Conservation (phyloP, 2,888 invertebrate species). For the Caenorhabditis uteleia region DNA sequence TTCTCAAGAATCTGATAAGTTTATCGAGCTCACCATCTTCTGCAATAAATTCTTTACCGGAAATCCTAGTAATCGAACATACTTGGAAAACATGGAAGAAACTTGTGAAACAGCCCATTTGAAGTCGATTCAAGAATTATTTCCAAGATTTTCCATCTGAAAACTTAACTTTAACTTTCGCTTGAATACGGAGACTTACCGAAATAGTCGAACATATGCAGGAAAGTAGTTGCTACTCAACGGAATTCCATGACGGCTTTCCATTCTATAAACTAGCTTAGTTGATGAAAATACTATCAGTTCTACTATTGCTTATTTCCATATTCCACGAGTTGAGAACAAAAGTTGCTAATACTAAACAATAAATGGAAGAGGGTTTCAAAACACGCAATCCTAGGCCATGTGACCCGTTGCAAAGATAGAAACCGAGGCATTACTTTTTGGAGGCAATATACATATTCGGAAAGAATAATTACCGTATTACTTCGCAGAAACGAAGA, state of each 20-base stretch:
- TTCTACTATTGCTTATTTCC: background rate
- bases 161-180: conserved; percentile 1
- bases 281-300: background rate
- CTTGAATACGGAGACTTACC: conserved; percentile 1
- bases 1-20: too few relatives aligned
- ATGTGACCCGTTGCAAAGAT: too few relatives aligned
- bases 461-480: too few relatives aligned
- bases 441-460: too few relatives aligned
- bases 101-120: background rate
- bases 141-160: conserved; percentile 30
- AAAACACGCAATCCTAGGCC: too few relatives aligned
- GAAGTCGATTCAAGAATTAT: conserved; percentile 1
- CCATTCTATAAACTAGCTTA: conserved; percentile 1
- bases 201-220: conserved; percentile 22
- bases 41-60: too few relatives aligned
- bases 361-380: too few relatives aligned
- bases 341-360: background rate
- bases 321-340: background rate
- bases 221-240: conserved; percentile 13
- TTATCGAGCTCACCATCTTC: too few relatives aligned
- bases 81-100: conserved; percentile 3
- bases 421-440: too few relatives aligned
- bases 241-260: background rate
- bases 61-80: too few relatives aligned
- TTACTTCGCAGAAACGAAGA: too few relatives aligned